A percentile compares a stretch with the other conserved stretches of the same genome.
These are phyloP conservation scores for Procambarus clarkii DNA, from an alignment of 1,140 invertebrate species.

Conservation along the genomic window DNA sequence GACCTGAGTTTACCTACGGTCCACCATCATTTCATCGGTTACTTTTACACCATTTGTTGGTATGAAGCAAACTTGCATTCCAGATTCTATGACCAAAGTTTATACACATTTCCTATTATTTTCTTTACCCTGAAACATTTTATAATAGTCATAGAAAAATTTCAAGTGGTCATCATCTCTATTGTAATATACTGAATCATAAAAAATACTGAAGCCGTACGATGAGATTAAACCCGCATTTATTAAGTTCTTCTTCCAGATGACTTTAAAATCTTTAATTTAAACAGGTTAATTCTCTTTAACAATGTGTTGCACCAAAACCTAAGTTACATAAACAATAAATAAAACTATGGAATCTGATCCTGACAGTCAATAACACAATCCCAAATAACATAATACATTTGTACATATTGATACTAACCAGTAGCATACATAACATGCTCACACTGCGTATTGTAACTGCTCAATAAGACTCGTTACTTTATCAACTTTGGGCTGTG, in stretches of 20 bases:
- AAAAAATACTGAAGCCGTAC: too few relatives aligned
- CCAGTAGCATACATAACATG: neutral
- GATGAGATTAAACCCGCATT: too few relatives aligned
- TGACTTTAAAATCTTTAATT: neutral
- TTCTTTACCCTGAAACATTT: too few relatives aligned
- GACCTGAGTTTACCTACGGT: too few relatives aligned
- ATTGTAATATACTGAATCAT: too few relatives aligned
- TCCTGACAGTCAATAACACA: neutral
- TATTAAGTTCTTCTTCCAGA: neutral
- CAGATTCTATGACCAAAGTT: too few relatives aligned
- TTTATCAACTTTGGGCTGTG: neutral
- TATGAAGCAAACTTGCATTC: too few relatives aligned
- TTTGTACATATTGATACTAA: constrained; percentile 6
- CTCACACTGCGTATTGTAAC: neutral
- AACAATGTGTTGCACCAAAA: constrained; percentile 5
- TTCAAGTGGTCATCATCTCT: too few relatives aligned
- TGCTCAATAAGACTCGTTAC: neutral
- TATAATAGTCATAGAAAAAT: too few relatives aligned
- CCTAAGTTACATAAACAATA: neutral
- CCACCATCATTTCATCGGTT: too few relatives aligned
- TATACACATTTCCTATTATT: too few relatives aligned
- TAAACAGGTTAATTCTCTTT: neutral
- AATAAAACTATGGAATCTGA: neutral
- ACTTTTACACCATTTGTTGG: too few relatives aligned
- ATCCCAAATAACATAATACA: neutral